phyloP scores from a whole-genome alignment of 1,140 invertebrate species.

The Nymphalis io region DNA sequence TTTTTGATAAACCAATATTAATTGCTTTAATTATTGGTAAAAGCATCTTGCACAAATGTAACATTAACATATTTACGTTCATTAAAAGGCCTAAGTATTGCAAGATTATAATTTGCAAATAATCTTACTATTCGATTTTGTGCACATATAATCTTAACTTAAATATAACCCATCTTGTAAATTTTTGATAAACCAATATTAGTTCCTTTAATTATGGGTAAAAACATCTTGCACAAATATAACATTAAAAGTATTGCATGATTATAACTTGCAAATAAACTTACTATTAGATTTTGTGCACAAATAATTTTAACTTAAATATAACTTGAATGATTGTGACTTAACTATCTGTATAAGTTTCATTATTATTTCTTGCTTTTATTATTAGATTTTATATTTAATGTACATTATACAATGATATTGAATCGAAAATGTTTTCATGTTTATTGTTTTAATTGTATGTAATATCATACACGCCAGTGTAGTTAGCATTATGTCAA shows the following conservation, averaged over 20 bases:
- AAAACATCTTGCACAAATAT: constrained; percentile 55
- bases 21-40: constrained; percentile 48
- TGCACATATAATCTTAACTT: constrained; percentile 26
- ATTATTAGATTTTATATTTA: constrained; percentile 4
- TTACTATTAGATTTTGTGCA: constrained; percentile 6
- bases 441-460: constrained; percentile 20
- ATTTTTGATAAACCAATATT: constrained; percentile 65
- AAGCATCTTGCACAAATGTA: constrained; percentile 55
- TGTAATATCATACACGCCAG: constrained; percentile 23
- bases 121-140: background rate
- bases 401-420: background rate
- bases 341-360: constrained; percentile 10
- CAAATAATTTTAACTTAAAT: constrained; percentile 24
- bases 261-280: background rate
- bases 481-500: constrained; percentile 29
- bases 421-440: background rate
- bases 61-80: constrained; percentile 5
- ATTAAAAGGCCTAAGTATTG: constrained; percentile 23
- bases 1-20: constrained; percentile 66
- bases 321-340: background rate
- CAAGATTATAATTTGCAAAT: background rate
- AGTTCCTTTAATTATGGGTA: constrained; percentile 49
- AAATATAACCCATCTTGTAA: constrained; percentile 58
- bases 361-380: constrained; percentile 25
- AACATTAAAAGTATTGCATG: constrained; percentile 10